A percentile compares a stretch with the other conserved stretches of the same genome.
phyloP scores from a whole-genome alignment of 2,888 invertebrate species.

The Dioctria linearis region DNA sequence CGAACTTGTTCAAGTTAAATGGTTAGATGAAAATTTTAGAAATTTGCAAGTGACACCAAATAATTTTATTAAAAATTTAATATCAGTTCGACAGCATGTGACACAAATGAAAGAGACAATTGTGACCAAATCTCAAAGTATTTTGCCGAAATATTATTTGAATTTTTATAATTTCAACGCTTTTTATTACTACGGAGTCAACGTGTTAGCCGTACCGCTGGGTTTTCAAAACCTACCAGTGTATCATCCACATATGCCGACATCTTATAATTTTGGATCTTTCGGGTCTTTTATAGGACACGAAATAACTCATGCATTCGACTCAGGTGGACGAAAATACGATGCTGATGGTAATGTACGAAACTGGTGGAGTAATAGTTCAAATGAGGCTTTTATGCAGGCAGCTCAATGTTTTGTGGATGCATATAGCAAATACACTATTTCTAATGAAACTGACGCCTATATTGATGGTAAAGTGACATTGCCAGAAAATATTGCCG shows the following conservation, averaged over 20 bases:
- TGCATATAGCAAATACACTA: conserved; percentile 12
- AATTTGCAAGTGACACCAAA: conserved; percentile 7
- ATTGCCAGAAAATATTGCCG: conserved; percentile 57
- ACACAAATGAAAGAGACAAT: conserved; percentile 13
- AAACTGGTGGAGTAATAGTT: conserved; percentile 37
- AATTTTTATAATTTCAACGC: conserved; percentile 30
- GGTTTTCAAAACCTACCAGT: conserved; percentile 30
- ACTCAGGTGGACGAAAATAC: conserved; percentile 85
- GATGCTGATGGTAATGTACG: conserved; percentile 75
- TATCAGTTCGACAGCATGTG: conserved; percentile 6
- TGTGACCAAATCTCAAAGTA: neutral
- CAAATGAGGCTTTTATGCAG: conserved; percentile 1
- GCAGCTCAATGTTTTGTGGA: conserved; percentile 35
- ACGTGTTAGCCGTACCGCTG: neutral
- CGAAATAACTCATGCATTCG: conserved; percentile 89
- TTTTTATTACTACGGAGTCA: conserved; percentile 32
- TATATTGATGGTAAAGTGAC: conserved; percentile 37
- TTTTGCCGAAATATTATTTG: conserved; percentile 16
- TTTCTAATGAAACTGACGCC: neutral
- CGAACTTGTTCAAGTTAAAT: conserved; percentile 4
- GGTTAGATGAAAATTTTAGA: conserved; percentile 30
- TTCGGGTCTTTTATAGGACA: conserved; percentile 90
- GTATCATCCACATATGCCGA: conserved; percentile 72
- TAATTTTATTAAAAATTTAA: conserved; percentile 34
- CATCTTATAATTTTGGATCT: conserved; percentile 90